phyloP scores from a whole-genome alignment of 2,113 vertebrate species.

The Myiozetetes cayanensis region DNA sequence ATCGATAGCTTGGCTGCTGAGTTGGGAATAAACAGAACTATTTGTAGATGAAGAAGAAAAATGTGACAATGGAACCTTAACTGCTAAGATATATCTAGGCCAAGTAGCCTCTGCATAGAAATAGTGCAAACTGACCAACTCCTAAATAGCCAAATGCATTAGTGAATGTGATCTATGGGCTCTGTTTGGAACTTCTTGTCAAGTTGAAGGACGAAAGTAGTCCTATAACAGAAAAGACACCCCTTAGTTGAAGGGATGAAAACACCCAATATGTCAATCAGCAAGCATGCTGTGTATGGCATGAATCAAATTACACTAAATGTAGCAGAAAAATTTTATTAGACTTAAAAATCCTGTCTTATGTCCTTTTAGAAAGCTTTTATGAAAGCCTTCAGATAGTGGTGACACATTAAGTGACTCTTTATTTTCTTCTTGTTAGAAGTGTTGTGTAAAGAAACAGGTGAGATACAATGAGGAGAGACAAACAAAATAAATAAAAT shows the following conservation, averaged over 20 bases:
- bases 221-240: neutral
- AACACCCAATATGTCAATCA: neutral
- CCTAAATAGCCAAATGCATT: neutral
- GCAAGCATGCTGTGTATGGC: neutral
- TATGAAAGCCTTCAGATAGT: neutral
- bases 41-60: neutral
- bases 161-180: neutral
- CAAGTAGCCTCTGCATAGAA: neutral
- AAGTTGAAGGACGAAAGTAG: neutral
- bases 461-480: neutral
- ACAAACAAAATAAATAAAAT: neutral
- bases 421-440: neutral
- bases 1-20: constrained; percentile 1
- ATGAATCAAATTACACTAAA: neutral
- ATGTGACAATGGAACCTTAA: neutral
- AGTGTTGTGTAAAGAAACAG: neutral
- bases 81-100: neutral
- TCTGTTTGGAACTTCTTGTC: neutral
- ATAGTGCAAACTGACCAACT: neutral
- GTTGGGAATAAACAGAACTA: neutral
- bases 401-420: neutral
- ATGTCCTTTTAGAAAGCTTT: neutral
- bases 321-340: neutral
- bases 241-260: neutral
- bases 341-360: neutral